phyloP scores from a whole-genome alignment of 2,797 vertebrate genomes.

The Pangasius djambal region DNA sequence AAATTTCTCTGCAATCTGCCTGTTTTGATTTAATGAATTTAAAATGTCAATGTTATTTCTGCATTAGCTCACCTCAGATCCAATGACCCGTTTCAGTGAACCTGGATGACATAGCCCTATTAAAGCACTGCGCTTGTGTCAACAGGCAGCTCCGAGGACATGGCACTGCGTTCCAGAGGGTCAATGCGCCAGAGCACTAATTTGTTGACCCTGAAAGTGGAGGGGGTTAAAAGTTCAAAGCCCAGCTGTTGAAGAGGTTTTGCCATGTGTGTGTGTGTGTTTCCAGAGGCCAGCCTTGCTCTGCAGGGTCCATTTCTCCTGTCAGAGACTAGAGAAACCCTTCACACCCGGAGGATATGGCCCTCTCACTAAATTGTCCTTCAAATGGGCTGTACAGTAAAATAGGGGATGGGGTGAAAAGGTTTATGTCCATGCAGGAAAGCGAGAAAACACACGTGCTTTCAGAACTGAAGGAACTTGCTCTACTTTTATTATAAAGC shows the following conservation, averaged over 20 bases:
- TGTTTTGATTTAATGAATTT: conserved; percentile 56
- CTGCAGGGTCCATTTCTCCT: conserved; percentile 59
- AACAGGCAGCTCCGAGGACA: conserved; percentile 59
- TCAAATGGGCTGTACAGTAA: conserved; percentile 59
- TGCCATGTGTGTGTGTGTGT: conserved; percentile 30
- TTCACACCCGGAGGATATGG: conserved; percentile 53
- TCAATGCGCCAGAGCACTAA: conserved; percentile 62
- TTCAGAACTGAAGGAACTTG: neutral
- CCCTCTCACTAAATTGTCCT: conserved; percentile 59
- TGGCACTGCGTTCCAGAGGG: conserved; percentile 56
- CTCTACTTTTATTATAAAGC: neutral
- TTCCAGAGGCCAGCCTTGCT: conserved; percentile 43
- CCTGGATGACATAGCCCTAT: conserved; percentile 61
- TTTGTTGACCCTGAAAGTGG: conserved; percentile 66
- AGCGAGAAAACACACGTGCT: conserved; percentile 39
- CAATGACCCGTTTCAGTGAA: conserved; percentile 53
- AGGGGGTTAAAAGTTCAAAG: conserved; percentile 66
- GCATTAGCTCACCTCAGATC: conserved; percentile 64
- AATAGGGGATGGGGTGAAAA: conserved; percentile 54
- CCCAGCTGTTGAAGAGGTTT: conserved; percentile 61
- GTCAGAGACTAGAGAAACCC: conserved; percentile 46
- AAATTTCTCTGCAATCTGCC: conserved; percentile 36
- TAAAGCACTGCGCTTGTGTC: conserved; percentile 58
- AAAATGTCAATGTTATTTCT: conserved; percentile 65
- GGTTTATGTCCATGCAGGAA: conserved; percentile 41